phyloP scores from a whole-genome alignment of 2,113 vertebrate genomes.

The Sylvilagus bachmani region DNA sequence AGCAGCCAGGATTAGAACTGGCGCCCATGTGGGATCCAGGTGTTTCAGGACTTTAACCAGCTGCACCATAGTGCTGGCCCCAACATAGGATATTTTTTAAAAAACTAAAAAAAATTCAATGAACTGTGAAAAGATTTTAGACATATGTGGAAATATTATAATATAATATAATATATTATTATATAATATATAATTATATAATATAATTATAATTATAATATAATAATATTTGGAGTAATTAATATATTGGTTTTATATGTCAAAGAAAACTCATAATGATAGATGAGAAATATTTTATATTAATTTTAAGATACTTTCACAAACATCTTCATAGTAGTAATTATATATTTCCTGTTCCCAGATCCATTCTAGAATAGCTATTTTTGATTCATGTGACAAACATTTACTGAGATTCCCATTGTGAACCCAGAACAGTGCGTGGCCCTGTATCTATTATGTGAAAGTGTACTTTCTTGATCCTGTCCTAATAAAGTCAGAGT shows the following conservation, averaged over 20 bases:
- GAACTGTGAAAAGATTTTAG: background rate
- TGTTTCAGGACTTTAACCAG: too few relatives aligned
- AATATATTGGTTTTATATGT: background rate
- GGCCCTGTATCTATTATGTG: background rate
- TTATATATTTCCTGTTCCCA: background rate
- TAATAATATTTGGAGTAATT: background rate
- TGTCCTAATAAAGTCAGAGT: background rate
- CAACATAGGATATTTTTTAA: too few relatives aligned
- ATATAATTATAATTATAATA: too few relatives aligned
- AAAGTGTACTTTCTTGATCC: background rate
- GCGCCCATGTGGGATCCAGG: too few relatives aligned
- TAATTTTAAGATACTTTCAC: constrained; percentile 25
- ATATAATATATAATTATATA: too few relatives aligned
- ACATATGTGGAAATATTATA: background rate
- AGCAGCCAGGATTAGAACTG: too few relatives aligned
- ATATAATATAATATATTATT: too few relatives aligned
- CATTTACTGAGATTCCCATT: background rate
- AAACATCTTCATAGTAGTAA: background rate
- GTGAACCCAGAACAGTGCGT: background rate
- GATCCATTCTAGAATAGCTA: background rate
- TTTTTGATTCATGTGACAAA: background rate
- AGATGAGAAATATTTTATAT: background rate
- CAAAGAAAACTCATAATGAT: background rate
- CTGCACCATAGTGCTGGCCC: too few relatives aligned
- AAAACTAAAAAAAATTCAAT: background rate